Percentiles rank a stretch among this genome's conserved stretches.
phyloP scores from a whole-genome alignment of 2,888 invertebrate species.

The Germaria angustata region DNA sequence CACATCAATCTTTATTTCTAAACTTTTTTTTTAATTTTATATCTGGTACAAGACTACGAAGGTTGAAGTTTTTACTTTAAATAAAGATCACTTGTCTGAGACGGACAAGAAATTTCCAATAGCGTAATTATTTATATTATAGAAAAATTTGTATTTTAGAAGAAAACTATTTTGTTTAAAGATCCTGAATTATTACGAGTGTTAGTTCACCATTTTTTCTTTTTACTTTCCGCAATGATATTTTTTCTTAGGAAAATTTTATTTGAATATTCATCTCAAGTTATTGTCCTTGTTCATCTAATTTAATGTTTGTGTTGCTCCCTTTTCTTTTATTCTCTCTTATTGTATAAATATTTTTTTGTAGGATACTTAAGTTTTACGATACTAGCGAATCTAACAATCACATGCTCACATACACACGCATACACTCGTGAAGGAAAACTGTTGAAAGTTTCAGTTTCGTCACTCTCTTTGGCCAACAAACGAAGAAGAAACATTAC shows the following conservation, averaged over 20 bases:
- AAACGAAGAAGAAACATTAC: constrained; percentile 54
- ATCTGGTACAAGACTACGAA: too few relatives aligned
- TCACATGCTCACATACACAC: constrained; percentile 3
- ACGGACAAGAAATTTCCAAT: too few relatives aligned
- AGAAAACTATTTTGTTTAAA: too few relatives aligned
- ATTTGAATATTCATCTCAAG: constrained; percentile 78
- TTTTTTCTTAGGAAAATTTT: constrained; percentile 70
- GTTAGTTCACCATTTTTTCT: too few relatives aligned
- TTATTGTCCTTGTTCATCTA: constrained; percentile 75
- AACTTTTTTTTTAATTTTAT: too few relatives aligned
- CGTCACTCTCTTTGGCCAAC: constrained; percentile 60
- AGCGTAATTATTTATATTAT: too few relatives aligned
- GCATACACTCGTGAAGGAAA: not conserved
- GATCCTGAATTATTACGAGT: too few relatives aligned
- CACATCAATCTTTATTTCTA: too few relatives aligned
- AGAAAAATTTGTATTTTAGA: too few relatives aligned
- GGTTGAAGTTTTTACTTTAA: too few relatives aligned
- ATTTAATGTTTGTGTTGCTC: constrained; percentile 71
- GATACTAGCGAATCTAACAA: constrained; percentile 74
- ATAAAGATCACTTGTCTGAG: too few relatives aligned
- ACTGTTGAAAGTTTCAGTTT: constrained; percentile 9
- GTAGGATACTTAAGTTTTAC: constrained; percentile 77
- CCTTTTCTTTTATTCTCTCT: constrained; percentile 7
- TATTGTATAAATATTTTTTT: constrained; percentile 31
- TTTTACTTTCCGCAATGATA: too few relatives aligned